Evolutionary conservation across 1,140 invertebrate species (phyloP).

Genomic region (Lucilia cuprina): DNA sequence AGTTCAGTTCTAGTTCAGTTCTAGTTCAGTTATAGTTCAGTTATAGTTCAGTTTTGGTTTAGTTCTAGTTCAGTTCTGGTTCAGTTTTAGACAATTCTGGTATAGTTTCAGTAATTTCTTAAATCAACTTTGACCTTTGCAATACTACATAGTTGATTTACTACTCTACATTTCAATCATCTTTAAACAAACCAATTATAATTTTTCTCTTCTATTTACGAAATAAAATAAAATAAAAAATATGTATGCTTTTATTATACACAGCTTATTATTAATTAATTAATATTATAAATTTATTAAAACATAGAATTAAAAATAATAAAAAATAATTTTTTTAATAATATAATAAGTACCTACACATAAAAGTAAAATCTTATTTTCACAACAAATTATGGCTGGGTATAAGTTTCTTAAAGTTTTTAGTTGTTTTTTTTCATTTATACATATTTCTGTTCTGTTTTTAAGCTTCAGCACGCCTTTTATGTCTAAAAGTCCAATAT

Average conservation of each 20-base stretch:
- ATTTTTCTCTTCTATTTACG: not conserved
- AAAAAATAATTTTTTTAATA: conserved; percentile 17
- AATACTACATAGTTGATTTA: too few species aligned
- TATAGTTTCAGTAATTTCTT: too few species aligned
- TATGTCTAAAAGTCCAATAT: not conserved
- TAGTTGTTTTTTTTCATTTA: too few species aligned
- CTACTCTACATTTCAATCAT: too few species aligned
- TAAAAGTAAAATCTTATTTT: conserved; percentile 5
- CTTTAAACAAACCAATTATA: too few species aligned
- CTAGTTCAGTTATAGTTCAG: too few species aligned
- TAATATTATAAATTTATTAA: conserved; percentile 23
- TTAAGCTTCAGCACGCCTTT: not conserved
- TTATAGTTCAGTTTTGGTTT: too few species aligned
- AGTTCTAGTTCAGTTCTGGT: too few species aligned
- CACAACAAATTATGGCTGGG: conserved; percentile 28
- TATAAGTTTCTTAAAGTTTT: not conserved
- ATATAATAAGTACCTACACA: conserved; percentile 27
- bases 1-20: too few species aligned
- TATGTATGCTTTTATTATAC: conserved; percentile 23
- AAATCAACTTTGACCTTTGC: too few species aligned
- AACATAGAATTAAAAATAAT: conserved; percentile 5
- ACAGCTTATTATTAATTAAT: conserved; percentile 24
- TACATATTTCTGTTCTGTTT: not conserved
- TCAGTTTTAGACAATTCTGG: too few species aligned
- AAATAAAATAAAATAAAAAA: conserved; percentile 7